These are phyloP conservation scores for Drosophila grimshawi DNA, from an alignment of 1,140 invertebrate genomes.

Conservation along the genomic window DNA sequence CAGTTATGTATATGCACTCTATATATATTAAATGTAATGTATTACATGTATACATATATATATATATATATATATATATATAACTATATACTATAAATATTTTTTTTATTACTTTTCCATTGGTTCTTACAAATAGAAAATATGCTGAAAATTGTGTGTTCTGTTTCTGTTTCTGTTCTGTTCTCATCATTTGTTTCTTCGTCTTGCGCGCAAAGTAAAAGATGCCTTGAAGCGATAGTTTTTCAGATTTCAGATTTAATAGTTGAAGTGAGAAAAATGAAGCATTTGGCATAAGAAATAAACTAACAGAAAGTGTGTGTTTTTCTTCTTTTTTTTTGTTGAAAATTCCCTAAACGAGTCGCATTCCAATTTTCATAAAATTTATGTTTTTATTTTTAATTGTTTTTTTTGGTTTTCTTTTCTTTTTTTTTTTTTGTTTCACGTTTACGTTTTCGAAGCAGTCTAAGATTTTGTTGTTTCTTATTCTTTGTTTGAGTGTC, in stretches of 20 bases:
- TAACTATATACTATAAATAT: constrained; percentile 59
- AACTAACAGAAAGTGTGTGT: constrained; percentile 35
- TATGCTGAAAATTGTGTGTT: constrained; percentile 10
- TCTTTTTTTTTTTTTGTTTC: constrained; percentile 51
- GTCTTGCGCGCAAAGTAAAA: constrained; percentile 44
- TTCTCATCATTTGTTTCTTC: constrained; percentile 21
- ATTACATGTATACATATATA: constrained; percentile 39
- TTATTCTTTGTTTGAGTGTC: constrained; percentile 49
- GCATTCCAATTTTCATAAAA: constrained; percentile 49
- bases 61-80: constrained; percentile 47
- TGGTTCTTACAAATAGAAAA: constrained; percentile 31
- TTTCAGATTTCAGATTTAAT: neutral
- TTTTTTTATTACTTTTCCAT: constrained; percentile 25
- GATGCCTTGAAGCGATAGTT: constrained; percentile 3
- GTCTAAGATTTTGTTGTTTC: constrained; percentile 83
- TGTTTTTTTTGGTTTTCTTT: constrained; percentile 31
- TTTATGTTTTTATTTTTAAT: constrained; percentile 23
- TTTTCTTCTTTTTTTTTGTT: constrained; percentile 39
- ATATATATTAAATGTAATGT: constrained; percentile 32
- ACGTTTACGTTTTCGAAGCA: constrained; percentile 81
- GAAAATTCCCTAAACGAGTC: constrained; percentile 82
- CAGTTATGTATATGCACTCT: constrained; percentile 66
- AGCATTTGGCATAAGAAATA: constrained; percentile 29
- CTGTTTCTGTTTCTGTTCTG: neutral
- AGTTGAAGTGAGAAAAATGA: constrained; percentile 4